Evolutionary conservation across 2,888 invertebrate genomes (phyloP), one percentile per base, ranked within the genome.

Genomic region (Mythimna lalbum): DNA sequence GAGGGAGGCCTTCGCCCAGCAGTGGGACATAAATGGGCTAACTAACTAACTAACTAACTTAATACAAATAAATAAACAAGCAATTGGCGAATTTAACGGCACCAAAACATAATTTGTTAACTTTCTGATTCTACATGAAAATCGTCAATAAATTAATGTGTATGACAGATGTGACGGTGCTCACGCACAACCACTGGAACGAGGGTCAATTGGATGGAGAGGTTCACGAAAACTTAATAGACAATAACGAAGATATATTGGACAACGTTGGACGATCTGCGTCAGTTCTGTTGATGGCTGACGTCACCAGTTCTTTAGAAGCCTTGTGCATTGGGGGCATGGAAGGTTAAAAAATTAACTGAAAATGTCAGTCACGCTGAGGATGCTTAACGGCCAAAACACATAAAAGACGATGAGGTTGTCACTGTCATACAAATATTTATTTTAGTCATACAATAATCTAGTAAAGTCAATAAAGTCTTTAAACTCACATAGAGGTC

Each of bases 161-260:
- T 80, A 66, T 82, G 82, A 80, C 78, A 80, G 84, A 89, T 88
- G 88, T 89, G 93, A 89, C 87, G 78, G 77, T 74, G 76, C 88
- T 89, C 91, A 91, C 91, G 93, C 90, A 85, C 88, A 85, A 84
- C 86, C 73, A 75, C 76, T 83, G 79, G 85, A 92, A 93, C 86
- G 86, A 88, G 90, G 93, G 93, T 94, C 95, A 95, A 95, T 93
- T 95, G 90, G 83, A 86, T 86, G 87, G 87, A 90, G 90, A 92
- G 90, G 90, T 90, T 91, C 90, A 91, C 90, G 89, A 94, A 93
- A 93, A 91, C 90, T 89, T 90, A 92, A 93, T 91, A 89, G 91
- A 89, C 90, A 87, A 86, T 91, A 92, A 94, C 91, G 90, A 94
- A 92, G 92, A 91, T 86, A 89, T 90, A 93, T 93, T 91, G 88